These are phyloP conservation scores for Drosophila tropicalis DNA, from an alignment of 1,140 invertebrate species.

Conservation along the genomic window DNA sequence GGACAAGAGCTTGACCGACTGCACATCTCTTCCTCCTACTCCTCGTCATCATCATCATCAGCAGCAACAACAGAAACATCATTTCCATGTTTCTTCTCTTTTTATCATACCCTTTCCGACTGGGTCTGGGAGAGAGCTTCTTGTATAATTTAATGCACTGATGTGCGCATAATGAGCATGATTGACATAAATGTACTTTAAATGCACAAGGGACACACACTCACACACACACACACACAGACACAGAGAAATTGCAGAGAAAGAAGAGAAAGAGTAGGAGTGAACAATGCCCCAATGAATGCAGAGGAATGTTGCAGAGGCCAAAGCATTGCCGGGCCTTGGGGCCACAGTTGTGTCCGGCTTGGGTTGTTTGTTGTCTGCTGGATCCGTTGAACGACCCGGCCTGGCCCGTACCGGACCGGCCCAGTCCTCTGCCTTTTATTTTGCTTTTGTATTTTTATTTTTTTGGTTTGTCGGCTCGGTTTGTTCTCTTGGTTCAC, in stretches of 20 bases:
- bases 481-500: constrained; percentile 57
- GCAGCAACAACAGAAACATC: neutral
- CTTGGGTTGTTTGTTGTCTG: constrained; percentile 21
- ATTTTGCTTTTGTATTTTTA: neutral
- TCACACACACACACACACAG: constrained; percentile 3
- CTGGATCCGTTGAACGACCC: constrained; percentile 17
- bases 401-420: no score
- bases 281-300: constrained; percentile 18
- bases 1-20: constrained; percentile 8
- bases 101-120: neutral
- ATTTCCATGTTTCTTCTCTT: constrained; percentile 11
- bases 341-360: constrained; percentile 22
- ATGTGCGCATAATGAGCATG: constrained; percentile 78
- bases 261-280: constrained; percentile 11
- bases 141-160: constrained; percentile 69
- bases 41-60: neutral
- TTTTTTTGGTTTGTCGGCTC: constrained; percentile 17
- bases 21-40: neutral
- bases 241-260: constrained; percentile 5
- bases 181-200: constrained; percentile 81
- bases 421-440: neutral
- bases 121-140: neutral
- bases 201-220: constrained; percentile 62
- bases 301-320: constrained; percentile 14
- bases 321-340: constrained; percentile 11